These are phyloP conservation scores for Thymelicus sylvestris DNA, from an alignment of 2,888 invertebrate species.

Conservation along the genomic window DNA sequence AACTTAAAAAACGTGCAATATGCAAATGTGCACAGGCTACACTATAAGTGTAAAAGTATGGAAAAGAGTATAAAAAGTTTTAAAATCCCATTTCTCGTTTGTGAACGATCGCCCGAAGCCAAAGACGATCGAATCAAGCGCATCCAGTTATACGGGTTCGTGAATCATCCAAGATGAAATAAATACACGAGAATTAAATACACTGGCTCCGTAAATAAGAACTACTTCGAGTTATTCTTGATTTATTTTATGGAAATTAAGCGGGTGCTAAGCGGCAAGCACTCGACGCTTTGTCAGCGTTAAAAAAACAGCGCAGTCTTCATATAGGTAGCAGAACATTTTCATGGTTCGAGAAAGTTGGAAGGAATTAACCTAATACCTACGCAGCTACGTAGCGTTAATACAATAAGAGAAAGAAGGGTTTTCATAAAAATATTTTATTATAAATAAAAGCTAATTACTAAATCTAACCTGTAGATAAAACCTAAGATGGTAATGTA, in stretches of 20 bases:
- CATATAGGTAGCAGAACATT: no score
- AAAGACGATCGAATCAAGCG: slow-evolving; percentile 22
- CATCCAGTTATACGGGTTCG: slow-evolving; percentile 30
- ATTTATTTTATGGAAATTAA: slow-evolving; percentile 3
- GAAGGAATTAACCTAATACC: no score
- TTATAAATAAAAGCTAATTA: no score
- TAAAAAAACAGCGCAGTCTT: background rate
- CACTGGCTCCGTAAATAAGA: background rate
- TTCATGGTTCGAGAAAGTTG: no score
- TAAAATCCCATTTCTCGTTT: slow-evolving; percentile 3
- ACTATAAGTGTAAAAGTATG: background rate
- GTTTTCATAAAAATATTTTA: no score
- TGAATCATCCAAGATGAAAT: slow-evolving; percentile 32
- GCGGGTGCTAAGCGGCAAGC: background rate
- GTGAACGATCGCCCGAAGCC: slow-evolving; percentile 9
- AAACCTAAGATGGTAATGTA: no score
- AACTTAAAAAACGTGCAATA: background rate
- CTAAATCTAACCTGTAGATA: no score
- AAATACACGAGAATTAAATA: slow-evolving; percentile 25
- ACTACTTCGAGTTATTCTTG: background rate
- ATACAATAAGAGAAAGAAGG: no score
- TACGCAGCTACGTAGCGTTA: no score
- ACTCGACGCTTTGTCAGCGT: background rate
- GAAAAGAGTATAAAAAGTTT: background rate
- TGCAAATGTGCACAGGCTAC: background rate